Conservation (phyloP, 2,888 invertebrate genomes). For the Hipparchia sbordonii region DNA sequence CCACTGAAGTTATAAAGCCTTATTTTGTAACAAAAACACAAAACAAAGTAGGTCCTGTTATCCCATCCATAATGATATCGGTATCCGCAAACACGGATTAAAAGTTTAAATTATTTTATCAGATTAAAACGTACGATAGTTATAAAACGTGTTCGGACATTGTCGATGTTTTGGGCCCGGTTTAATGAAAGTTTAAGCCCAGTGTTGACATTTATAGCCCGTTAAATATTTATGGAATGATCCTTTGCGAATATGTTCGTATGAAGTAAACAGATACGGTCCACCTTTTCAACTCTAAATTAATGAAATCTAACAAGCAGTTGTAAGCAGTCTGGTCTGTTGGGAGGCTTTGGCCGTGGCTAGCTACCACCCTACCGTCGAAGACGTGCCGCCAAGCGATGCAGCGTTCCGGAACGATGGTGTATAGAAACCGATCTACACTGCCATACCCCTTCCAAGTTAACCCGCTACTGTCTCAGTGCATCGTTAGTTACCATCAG, state of each 20-base stretch:
- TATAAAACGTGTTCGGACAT: conserved; percentile 47
- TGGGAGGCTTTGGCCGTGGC: too few species aligned
- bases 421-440: too few species aligned
- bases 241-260: conserved; percentile 15
- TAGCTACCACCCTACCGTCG: too few species aligned
- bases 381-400: too few species aligned
- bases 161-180: conserved; percentile 53
- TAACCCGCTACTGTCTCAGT: too few species aligned
- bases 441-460: too few species aligned
- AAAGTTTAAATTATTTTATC: conserved; percentile 72
- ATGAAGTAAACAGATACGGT: background rate
- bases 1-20: background rate
- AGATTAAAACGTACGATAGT: conserved; percentile 70
- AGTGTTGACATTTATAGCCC: conserved; percentile 41
- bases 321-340: too few species aligned
- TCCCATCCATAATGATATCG: conserved; percentile 24
- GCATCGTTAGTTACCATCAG: too few species aligned
- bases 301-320: background rate
- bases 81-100: conserved; percentile 59
- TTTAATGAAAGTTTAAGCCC: conserved; percentile 68
- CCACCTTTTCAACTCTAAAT: background rate
- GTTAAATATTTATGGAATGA: conserved; percentile 29
- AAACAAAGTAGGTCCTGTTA: conserved; percentile 10
- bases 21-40: conserved; percentile 11
- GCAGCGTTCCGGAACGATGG: too few species aligned